Evolutionary conservation across 1,140 invertebrate genomes (phyloP).

Genomic region (Drosophila sucinea): DNA sequence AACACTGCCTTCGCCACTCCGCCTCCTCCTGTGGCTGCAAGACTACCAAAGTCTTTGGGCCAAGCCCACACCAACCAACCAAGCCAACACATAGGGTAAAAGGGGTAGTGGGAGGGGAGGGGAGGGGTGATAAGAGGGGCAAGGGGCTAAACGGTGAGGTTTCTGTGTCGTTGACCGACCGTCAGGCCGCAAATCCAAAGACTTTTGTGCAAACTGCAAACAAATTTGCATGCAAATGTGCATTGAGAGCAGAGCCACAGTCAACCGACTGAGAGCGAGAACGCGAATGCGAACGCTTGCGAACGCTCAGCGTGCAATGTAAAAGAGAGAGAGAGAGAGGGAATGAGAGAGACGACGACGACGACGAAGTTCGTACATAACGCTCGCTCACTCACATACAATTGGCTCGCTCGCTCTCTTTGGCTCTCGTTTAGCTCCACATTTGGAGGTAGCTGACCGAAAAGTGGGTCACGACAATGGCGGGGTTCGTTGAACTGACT

Average conservation of each 20-base stretch:
- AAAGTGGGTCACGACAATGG: conserved; percentile 83
- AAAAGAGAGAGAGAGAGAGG: background rate
- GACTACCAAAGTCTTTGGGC: conserved; percentile 39
- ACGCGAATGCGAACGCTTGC: conserved; percentile 19
- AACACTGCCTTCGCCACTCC: conserved; percentile 21
- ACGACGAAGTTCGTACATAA: conserved; percentile 6
- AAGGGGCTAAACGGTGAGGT: conserved; percentile 44
- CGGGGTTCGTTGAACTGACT: conserved; percentile 83
- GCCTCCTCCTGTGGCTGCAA: background rate
- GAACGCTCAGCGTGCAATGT: conserved; percentile 19
- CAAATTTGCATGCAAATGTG: conserved; percentile 75
- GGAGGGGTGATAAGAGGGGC: background rate
- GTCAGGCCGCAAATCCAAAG: conserved; percentile 63
- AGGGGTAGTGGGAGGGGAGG: background rate
- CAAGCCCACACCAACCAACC: conserved; percentile 83
- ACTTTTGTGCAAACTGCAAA: conserved; percentile 56
- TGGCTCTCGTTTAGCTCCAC: conserved; percentile 67
- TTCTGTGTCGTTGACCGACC: conserved; percentile 83
- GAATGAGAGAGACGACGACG: background rate
- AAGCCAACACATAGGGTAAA: background rate
- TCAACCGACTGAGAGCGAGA: conserved; percentile 46
- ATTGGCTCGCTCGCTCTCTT: conserved; percentile 23
- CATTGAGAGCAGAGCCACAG: conserved; percentile 49
- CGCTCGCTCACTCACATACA: conserved; percentile 18
- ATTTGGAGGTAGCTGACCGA: conserved; percentile 83